Percentiles rank a stretch among this genome's conserved stretches.
Evolutionary conservation across 2,797 vertebrate genomes (phyloP).

Genomic region (Phalloptychus januarius): DNA sequence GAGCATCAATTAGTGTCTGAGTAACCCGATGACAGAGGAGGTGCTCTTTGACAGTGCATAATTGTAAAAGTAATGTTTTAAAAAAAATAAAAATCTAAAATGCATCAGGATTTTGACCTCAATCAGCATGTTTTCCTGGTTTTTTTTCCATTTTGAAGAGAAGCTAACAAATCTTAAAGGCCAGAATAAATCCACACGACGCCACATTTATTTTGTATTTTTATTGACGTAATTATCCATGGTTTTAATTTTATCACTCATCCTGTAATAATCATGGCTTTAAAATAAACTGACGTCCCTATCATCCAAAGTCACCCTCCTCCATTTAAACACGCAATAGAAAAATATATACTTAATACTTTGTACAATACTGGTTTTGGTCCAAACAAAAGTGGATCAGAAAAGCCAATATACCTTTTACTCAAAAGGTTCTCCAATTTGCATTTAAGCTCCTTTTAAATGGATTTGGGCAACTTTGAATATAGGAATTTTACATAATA

Average conservation of each 20-base stretch:
- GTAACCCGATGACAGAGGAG: not conserved
- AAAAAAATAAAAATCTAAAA: not conserved
- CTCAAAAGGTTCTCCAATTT: conserved; percentile 99
- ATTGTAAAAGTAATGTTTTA: not conserved
- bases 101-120: not conserved
- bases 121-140: not conserved
- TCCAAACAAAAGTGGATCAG: conserved; percentile 99
- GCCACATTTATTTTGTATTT: conserved; percentile 80
- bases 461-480: conserved; percentile 99
- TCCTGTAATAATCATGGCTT: conserved; percentile 99
- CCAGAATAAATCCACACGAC: not conserved
- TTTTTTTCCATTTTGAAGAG: not conserved
- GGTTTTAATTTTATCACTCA: conserved; percentile 98
- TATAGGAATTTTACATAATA: conserved; percentile 99
- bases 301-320: conserved; percentile 99
- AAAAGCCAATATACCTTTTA: conserved; percentile 99
- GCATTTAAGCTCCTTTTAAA: conserved; percentile 98
- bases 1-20: not conserved
- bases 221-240: conserved; percentile 99
- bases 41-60: not conserved
- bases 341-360: conserved; percentile 99
- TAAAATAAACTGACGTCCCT: conserved; percentile 99
- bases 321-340: conserved; percentile 99
- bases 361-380: conserved; percentile 99
- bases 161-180: not conserved